These are phyloP conservation scores for Notarius quadriscutis DNA, from an alignment of 2,113 vertebrate species.

Conservation along the genomic window DNA sequence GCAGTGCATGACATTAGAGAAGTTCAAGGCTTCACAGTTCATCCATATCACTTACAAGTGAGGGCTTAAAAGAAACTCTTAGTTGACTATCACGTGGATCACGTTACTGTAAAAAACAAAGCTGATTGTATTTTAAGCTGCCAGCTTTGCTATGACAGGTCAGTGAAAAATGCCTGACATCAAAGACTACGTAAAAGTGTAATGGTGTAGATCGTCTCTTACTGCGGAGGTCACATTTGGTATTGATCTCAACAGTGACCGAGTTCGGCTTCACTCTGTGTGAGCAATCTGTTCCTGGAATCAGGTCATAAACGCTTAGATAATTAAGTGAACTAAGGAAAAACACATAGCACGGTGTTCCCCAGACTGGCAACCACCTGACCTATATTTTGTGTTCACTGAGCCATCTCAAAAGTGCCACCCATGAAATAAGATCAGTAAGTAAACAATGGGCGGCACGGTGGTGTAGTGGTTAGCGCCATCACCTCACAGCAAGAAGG, in stretches of 20 bases:
- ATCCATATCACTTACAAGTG: constrained; percentile 41
- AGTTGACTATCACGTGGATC: constrained; percentile 40
- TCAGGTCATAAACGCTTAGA: neutral
- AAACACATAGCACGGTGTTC: neutral
- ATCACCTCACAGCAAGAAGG: no score
- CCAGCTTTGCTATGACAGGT: constrained; percentile 33
- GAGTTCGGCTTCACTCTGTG: neutral
- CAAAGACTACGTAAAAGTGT: constrained; percentile 40
- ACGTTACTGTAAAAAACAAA: constrained; percentile 50
- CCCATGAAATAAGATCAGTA: neutral
- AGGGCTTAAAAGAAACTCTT: constrained; percentile 41
- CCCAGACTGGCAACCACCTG: neutral
- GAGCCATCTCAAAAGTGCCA: neutral
- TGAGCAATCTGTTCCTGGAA: neutral
- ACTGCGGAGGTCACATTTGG: constrained; percentile 26
- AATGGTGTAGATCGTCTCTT: neutral
- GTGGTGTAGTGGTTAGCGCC: no score
- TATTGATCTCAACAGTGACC: constrained; percentile 24
- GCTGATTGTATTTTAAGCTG: constrained; percentile 45
- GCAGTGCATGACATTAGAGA: constrained; percentile 35
- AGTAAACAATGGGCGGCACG: no score
- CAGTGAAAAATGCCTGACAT: constrained; percentile 34
- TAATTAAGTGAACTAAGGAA: constrained; percentile 19
- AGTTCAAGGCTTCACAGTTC: constrained; percentile 32
- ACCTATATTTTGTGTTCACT: neutral